Evolutionary conservation across 2,888 invertebrate species (phyloP), one percentile per base, ranked within the genome.

Genomic region (Liopterus haemorrhoidalis): DNA sequence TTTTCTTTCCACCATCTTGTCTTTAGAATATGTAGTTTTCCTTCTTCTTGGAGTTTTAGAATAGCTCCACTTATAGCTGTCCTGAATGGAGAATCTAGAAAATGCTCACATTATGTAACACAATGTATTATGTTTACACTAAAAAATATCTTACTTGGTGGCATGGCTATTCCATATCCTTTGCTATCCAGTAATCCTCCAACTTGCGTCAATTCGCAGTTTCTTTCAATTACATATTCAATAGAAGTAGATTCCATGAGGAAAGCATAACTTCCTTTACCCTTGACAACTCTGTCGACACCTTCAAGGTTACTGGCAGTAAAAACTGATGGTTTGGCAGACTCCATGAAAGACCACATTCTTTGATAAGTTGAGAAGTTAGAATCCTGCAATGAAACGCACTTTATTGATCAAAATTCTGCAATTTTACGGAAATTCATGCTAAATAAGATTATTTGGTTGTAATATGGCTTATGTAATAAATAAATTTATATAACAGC

Each of bases 1-100:
- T 85, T 89, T 69, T 91, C 88, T 64, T 91, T 91, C 97, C 97
- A 97, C 97, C 97, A 99, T 64, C 87, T 84, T 20, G 92, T 90
- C 75, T 96, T 96, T 59, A 97, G 72, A 64, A 86, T 83, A 64
- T 89, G 92, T 50, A 97, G 75, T 68, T 84, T 86, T 31, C 95
- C 95, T 66, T 90, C 89, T 70, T 99, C 97, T 73, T 97, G 96
- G 25, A 97, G 76, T 69, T 90, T 90, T 38, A 97, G 72, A 55
- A 99, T 92, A 32, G 93, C 93, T 20, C 90, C 90, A 63, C 92
- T 95, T 59, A 96, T 90, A 42, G 89, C 85, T 41, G 92, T 92
- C 57, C 93, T 79, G 70, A 91, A 95, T 19, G 92, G 93, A 1
- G 96, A 96, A 70, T 90, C 93, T 91, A n/a, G n/a, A n/a, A n/a